Evolutionary conservation across 2,113 vertebrate genomes (phyloP).

Genomic region (Polyodon spathula): DNA sequence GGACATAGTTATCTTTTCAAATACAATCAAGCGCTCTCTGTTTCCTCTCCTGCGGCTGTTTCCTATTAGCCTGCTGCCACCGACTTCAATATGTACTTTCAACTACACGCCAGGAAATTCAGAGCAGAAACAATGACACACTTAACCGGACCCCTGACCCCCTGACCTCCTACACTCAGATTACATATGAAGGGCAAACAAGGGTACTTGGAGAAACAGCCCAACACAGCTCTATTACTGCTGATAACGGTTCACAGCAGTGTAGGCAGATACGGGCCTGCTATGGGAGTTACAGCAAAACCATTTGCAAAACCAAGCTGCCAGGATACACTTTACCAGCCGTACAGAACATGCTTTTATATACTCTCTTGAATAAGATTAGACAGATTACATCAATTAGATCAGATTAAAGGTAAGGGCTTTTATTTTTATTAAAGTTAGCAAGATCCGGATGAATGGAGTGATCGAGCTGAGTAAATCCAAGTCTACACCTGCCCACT

Average conservation of each 20-base stretch:
- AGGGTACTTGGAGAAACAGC: constrained; percentile 39
- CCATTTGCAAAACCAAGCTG: constrained; percentile 21
- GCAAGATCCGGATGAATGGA: too few relatives aligned
- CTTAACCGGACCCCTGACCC: constrained; percentile 49
- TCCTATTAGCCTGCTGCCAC: neutral
- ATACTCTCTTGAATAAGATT: too few relatives aligned
- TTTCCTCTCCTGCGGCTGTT: neutral
- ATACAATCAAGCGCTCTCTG: neutral
- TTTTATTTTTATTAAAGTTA: too few relatives aligned
- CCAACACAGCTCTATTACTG: constrained; percentile 28
- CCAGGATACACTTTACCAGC: constrained; percentile 14
- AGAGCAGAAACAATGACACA: constrained; percentile 61
- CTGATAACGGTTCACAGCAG: constrained; percentile 29
- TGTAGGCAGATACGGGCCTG: constrained; percentile 19
- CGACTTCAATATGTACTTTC: neutral
- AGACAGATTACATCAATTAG: too few relatives aligned
- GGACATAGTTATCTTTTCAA: neutral
- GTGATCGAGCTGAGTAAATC: too few relatives aligned
- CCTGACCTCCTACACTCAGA: constrained; percentile 32
- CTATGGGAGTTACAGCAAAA: constrained; percentile 12
- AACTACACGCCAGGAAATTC: constrained; percentile 46
- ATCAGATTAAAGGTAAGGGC: too few relatives aligned
- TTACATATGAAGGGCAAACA: constrained; percentile 40
- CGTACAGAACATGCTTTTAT: too few relatives aligned
- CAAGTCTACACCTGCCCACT: too few relatives aligned